phyloP scores from a whole-genome alignment of 2,888 invertebrate species.

The Amaurobius ferox region DNA sequence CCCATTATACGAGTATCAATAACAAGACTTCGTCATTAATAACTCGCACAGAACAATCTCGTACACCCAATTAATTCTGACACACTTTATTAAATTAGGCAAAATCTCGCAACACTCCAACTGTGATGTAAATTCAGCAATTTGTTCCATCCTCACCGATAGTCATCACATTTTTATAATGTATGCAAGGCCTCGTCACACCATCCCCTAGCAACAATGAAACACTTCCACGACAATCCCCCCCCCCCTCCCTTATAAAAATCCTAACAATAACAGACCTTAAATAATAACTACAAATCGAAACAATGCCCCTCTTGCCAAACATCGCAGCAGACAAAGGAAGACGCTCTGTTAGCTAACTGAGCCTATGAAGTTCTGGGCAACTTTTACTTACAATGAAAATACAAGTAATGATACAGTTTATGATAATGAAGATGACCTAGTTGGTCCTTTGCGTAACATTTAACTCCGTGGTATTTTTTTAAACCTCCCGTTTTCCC shows the following conservation, averaged over 20 bases:
- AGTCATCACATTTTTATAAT: constrained; percentile 1
- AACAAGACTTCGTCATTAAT: no score
- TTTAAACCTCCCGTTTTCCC: constrained; percentile 19
- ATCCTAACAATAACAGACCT: constrained; percentile 1
- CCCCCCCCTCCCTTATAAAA: constrained; percentile 1
- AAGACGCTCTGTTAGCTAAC: constrained; percentile 12
- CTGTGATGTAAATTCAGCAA: neutral
- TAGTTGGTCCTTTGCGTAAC: constrained; percentile 26
- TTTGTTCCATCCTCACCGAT: neutral
- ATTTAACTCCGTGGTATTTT: constrained; percentile 24
- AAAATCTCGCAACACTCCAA: neutral
- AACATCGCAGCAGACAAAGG: neutral
- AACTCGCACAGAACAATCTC: neutral
- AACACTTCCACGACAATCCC: neutral
- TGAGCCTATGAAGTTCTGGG: constrained; percentile 7
- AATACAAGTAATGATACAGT: constrained; percentile 53
- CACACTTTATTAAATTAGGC: neutral
- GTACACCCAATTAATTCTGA: neutral
- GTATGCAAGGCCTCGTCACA: neutral
- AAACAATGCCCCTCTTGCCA: constrained; percentile 14
- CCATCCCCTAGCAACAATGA: neutral
- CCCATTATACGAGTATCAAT: no score
- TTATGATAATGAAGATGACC: constrained; percentile 68
- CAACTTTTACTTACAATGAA: constrained; percentile 14
- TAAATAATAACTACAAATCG: constrained; percentile 15